Conservation (phyloP, 2,888 invertebrate genomes). For the Aphodius sticticus region DNA sequence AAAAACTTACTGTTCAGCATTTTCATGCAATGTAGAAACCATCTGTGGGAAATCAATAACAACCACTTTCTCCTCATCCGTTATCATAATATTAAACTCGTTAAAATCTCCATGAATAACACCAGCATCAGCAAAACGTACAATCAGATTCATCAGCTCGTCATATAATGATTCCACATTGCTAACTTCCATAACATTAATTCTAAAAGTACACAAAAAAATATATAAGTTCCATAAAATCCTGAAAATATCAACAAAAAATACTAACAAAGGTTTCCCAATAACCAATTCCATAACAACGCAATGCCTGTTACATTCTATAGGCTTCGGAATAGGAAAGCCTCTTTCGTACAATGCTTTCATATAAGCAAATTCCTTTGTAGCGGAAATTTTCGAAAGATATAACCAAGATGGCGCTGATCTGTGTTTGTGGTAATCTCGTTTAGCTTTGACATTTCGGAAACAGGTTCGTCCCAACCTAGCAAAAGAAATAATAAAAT, state of each 20-base stretch:
- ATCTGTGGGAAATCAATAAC: slow-evolving; percentile 99
- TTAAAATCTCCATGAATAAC: slow-evolving; percentile 99
- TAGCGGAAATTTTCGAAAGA: slow-evolving; percentile 93
- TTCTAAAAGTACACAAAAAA: slow-evolving; percentile 54
- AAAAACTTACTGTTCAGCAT: slow-evolving; percentile 81
- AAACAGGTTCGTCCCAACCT: slow-evolving; percentile 96
- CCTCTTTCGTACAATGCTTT: slow-evolving; percentile 88
- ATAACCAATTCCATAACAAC: slow-evolving; percentile 94
- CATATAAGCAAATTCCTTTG: slow-evolving; percentile 98
- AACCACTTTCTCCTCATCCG: slow-evolving; percentile 79
- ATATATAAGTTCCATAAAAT: slow-evolving; percentile 39
- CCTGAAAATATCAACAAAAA: background rate
- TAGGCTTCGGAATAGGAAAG: slow-evolving; percentile 94
- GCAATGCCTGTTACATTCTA: slow-evolving; percentile 95
- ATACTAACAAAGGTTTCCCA: slow-evolving; percentile 80
- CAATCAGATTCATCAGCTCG: slow-evolving; percentile 92
- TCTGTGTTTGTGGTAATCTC: slow-evolving; percentile 95
- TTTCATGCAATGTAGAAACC: slow-evolving; percentile 92
- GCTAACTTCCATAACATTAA: slow-evolving; percentile 68
- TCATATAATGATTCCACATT: slow-evolving; percentile 86
- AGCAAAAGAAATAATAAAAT: slow-evolving; percentile 39
- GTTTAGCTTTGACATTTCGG: slow-evolving; percentile 91
- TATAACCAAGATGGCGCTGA: slow-evolving; percentile 95
- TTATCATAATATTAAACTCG: slow-evolving; percentile 96
- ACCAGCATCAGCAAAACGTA: slow-evolving; percentile 90